Evolutionary conservation across 2,113 vertebrate genomes (phyloP), one percentile per base, ranked within the genome.

Genomic region (Heterotilapia buettikoferi): DNA sequence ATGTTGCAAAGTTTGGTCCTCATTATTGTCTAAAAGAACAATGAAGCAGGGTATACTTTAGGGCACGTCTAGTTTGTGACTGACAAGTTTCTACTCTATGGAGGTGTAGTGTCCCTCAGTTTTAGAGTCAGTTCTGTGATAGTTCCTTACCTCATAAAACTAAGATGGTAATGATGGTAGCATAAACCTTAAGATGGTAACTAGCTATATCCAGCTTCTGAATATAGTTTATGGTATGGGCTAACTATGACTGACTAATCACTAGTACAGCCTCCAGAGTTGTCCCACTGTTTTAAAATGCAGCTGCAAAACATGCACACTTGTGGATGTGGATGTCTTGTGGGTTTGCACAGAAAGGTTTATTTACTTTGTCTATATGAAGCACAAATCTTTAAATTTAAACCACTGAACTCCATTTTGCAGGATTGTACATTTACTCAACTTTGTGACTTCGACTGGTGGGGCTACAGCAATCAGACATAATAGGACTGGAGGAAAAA

Each of bases 401-500:
- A 82, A 87, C 56, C 66, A 33, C 71, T 43, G 9, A 71, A 57
- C 16, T 61, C 19, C 26, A 36, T 92, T 86, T 83, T 18, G 7
- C 24, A 43, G 45, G 50, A 94, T 56, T 89, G 78, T 90, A 38
- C 81, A 89, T 85, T 90, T 29, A 47, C 4, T 36, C 78, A 88
- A 52, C 53, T 82, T 54, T 63, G 61, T 87, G 53, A 47, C 73
- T 52, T 78, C 6, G 7, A 57, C 79, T 84, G 81, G 26, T 85
- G 81, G 31, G 18, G 85, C 68, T 91, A 82, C 81, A 83, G 29
- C 24, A 85, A 33, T 79, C 81, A 84, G 10, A 78, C 45, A 19
- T 52, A 78, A 78, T 78, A n/a, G 87, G 80, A 88, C 82, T 54
- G 71, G 33, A 57, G 76, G 29, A 2, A 90, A 90, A 93, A 88